phyloP scores from a whole-genome alignment of 1,140 invertebrate species.

The Pachypsylla venusta region DNA sequence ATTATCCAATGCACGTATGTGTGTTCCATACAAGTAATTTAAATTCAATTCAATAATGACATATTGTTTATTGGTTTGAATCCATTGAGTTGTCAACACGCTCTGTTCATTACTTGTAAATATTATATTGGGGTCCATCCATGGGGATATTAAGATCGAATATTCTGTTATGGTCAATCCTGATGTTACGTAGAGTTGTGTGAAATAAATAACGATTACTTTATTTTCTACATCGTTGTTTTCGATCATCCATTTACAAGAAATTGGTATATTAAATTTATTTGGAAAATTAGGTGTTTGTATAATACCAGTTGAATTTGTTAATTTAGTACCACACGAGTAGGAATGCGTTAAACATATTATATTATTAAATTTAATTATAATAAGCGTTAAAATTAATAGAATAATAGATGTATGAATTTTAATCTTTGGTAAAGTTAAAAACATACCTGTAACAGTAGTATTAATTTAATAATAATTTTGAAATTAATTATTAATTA shows the following conservation, averaged over 20 bases:
- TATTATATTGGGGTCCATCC: background rate
- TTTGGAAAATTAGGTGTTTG: conserved; percentile 69
- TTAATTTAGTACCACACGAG: background rate
- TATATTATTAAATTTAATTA: too few relatives aligned
- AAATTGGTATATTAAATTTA: conserved; percentile 59
- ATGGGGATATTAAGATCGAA: conserved; percentile 21
- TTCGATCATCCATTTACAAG: conserved; percentile 76
- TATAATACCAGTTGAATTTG: conserved; percentile 41
- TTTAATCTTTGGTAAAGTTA: too few relatives aligned
- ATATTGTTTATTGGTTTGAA: conserved; percentile 53
- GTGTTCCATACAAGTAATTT: conserved; percentile 57
- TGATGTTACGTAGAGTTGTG: conserved; percentile 67
- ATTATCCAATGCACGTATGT: conserved; percentile 61
- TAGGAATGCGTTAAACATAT: too few relatives aligned
- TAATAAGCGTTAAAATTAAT: too few relatives aligned
- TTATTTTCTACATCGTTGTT: conserved; percentile 36
- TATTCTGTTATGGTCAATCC: conserved; percentile 70
- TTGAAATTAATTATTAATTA: too few relatives aligned
- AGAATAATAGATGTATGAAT: too few relatives aligned
- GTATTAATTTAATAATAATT: too few relatives aligned
- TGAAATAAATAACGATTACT: conserved; percentile 70
- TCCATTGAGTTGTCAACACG: conserved; percentile 46
- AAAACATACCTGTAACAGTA: too few relatives aligned
- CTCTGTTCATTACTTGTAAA: conserved; percentile 30
- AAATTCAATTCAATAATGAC: conserved; percentile 62